phyloP scores from a whole-genome alignment of 1,140 invertebrate species.

The Musca domestica region DNA sequence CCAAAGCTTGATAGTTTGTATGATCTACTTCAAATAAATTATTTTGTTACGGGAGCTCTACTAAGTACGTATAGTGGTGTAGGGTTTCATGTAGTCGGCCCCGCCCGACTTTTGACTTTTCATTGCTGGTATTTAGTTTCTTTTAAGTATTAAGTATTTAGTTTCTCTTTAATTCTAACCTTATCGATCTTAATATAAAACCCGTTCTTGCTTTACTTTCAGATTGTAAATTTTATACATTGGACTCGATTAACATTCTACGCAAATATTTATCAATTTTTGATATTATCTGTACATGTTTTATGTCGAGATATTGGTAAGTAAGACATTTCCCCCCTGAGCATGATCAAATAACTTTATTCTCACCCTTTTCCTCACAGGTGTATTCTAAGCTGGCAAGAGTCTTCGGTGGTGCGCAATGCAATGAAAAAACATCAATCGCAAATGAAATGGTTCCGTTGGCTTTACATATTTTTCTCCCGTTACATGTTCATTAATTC shows the following conservation, averaged over 20 bases:
- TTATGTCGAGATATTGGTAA: conserved; percentile 73
- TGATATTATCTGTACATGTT: conserved; percentile 76
- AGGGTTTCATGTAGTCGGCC: too few relatives aligned
- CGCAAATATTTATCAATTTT: conserved; percentile 84
- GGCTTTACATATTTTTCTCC: conserved; percentile 85
- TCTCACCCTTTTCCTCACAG: conserved; percentile 47
- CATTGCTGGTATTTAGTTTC: too few relatives aligned
- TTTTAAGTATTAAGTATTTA: too few relatives aligned
- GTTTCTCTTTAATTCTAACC: too few relatives aligned
- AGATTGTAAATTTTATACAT: conserved; percentile 76
- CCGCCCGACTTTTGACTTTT: too few relatives aligned
- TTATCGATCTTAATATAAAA: background rate
- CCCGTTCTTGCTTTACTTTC: conserved; percentile 49
- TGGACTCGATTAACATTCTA: conserved; percentile 80
- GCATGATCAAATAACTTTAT: too few relatives aligned
- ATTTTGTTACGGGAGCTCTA: too few relatives aligned
- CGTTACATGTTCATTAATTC: conserved; percentile 90
- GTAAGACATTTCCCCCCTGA: too few relatives aligned
- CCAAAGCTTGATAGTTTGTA: too few relatives aligned
- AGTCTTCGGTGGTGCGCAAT: conserved; percentile 60
- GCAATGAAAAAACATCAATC: conserved; percentile 85
- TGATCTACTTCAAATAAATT: too few relatives aligned
- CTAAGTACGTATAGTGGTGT: too few relatives aligned
- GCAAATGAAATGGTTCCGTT: conserved; percentile 91
- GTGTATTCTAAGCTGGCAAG: conserved; percentile 61